phyloP scores from a whole-genome alignment of 2,113 vertebrate species.

The Fulmarus glacialis region DNA sequence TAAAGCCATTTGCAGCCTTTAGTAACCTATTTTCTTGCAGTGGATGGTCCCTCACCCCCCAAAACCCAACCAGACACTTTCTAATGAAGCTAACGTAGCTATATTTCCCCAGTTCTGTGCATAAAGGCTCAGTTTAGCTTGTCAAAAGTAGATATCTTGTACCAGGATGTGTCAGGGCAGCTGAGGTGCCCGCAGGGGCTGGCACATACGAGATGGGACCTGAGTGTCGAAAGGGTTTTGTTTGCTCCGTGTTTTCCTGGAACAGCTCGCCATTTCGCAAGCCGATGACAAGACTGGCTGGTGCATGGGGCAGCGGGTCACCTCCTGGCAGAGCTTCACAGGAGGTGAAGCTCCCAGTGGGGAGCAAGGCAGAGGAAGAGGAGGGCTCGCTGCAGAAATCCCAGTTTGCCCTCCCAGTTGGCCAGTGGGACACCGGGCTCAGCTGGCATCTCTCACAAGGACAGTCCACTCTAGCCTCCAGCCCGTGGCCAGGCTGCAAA shows the following conservation, averaged over 20 bases:
- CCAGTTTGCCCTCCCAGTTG: neutral
- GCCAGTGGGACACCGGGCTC: neutral
- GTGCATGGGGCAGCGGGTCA: neutral
- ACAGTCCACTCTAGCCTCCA: neutral
- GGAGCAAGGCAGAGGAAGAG: neutral
- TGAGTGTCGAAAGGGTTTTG: neutral
- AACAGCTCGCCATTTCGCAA: neutral
- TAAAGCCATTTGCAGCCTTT: neutral
- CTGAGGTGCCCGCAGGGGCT: accelerated
- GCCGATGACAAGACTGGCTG: neutral
- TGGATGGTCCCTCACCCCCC: neutral
- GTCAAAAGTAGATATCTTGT: neutral
- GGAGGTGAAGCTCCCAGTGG: neutral
- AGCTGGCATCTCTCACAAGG: neutral
- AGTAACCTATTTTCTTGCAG: neutral
- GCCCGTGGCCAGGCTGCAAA: neutral
- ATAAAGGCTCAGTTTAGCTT: neutral
- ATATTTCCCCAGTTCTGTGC: neutral
- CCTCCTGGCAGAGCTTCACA: neutral
- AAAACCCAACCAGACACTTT: neutral
- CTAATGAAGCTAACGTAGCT: neutral
- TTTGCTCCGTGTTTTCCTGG: neutral
- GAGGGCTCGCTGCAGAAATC: neutral
- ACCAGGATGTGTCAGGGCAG: neutral
- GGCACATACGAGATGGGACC: neutral